Percentiles rank a stretch among this genome's conserved stretches.
phyloP scores from a whole-genome alignment of 35 echinoderm and acorn worm genomes.

The Lytechinus pictus region DNA sequence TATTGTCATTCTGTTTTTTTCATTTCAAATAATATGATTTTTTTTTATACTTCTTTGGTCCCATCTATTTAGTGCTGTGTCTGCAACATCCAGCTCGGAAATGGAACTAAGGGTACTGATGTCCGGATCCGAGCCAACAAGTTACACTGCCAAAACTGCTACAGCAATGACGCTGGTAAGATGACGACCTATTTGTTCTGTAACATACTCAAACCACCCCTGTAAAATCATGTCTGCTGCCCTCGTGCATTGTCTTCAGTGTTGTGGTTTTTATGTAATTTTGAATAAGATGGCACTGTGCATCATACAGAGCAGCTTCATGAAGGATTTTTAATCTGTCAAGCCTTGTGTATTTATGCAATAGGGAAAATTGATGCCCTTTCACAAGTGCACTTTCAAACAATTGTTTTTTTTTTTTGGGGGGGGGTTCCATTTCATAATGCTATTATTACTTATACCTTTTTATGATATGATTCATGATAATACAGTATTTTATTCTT shows the following conservation, averaged over 20 bases:
- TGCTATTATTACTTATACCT: too few species aligned
- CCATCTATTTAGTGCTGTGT: slow-evolving; percentile 82
- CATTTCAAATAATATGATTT: background rate
- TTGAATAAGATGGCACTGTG: background rate
- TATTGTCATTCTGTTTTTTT: too few species aligned
- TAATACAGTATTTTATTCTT: background rate
- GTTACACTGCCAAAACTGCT: slow-evolving; percentile 99
- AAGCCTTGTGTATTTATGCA: too few species aligned
- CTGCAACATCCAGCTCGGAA: slow-evolving; percentile 94
- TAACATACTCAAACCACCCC: background rate
- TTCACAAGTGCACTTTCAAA: too few species aligned
- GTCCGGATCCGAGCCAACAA: slow-evolving; percentile 89
- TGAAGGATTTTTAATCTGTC: too few species aligned
- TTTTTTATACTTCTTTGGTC: background rate
- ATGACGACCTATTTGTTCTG: background rate
- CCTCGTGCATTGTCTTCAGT: background rate
- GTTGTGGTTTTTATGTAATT: background rate
- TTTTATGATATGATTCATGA: too few species aligned
- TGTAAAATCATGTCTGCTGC: background rate
- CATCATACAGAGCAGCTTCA: too few species aligned
- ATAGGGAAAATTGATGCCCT: too few species aligned
- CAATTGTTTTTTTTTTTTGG: too few species aligned
- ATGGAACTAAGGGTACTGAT: slow-evolving; percentile 88
- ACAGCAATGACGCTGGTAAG: slow-evolving; percentile 98
- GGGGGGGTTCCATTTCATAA: too few species aligned